A percentile compares a stretch with the other conserved stretches of the same genome.
Evolutionary conservation across 2,113 vertebrate species (phyloP).

Genomic region (Morone saxatilis): DNA sequence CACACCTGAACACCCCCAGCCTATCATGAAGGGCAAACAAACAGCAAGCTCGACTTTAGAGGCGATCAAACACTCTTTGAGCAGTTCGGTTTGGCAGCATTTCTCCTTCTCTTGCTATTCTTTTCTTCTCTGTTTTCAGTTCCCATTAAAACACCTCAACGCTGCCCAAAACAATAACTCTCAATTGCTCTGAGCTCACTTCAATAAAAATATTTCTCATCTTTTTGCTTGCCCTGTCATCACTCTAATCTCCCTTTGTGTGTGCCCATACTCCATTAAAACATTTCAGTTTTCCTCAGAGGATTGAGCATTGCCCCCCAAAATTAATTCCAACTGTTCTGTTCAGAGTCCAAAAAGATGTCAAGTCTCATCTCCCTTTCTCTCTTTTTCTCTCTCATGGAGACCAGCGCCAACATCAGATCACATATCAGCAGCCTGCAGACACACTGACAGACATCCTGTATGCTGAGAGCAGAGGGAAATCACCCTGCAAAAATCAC

Average conservation of each 20-base stretch:
- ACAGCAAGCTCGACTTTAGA: constrained; percentile 6
- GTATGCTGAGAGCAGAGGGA: constrained; percentile 51
- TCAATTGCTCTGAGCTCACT: not conserved
- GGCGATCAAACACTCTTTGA: constrained; percentile 28
- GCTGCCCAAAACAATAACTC: constrained; percentile 32
- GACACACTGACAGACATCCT: constrained; percentile 72
- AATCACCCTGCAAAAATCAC: constrained; percentile 30
- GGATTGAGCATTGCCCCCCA: constrained; percentile 16
- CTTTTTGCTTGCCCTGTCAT: not conserved
- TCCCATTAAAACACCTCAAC: not conserved
- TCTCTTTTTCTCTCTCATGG: constrained; percentile 26
- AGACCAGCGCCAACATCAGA: constrained; percentile 41
- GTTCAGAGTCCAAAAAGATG: constrained; percentile 44
- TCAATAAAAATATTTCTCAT: constrained; percentile 1
- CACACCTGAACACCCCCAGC: constrained; percentile 58
- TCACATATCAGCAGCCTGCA: constrained; percentile 70
- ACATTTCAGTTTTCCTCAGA: constrained; percentile 29
- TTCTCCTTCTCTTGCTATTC: not conserved
- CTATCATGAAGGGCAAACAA: constrained; percentile 53
- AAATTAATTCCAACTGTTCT: constrained; percentile 23
- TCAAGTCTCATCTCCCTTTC: constrained; percentile 49
- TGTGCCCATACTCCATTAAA: not conserved
- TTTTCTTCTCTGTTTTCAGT: not conserved
- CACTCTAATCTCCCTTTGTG: not conserved
- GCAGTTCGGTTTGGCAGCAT: constrained; percentile 19